Evolutionary conservation across 2,888 invertebrate species (phyloP), one percentile per base, ranked within the genome.

Genomic region (Cerceris rybyensis): DNA sequence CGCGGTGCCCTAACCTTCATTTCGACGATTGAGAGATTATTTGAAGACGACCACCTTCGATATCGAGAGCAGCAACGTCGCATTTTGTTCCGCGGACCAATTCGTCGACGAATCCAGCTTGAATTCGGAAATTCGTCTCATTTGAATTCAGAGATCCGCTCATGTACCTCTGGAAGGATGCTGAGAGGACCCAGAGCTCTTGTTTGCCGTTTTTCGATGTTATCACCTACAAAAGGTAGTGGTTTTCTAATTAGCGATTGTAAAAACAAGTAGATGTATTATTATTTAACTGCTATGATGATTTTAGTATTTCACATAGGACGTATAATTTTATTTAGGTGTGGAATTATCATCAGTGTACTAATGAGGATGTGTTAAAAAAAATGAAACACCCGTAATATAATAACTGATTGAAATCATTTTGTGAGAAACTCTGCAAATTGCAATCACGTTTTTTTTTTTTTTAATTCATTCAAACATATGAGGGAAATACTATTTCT

Each of bases 111-210:
- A 93, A 94, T 57, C 94, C 95, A 0, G 95, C 96, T 81, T 95
- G 94, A 73, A 97, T 95, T 84, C 96, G 94, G 88, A 94, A 96
- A 91, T 97, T 97, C 0, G 95, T 91, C 83, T 94, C 94, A 16
- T 93, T 92, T 0, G 94, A 86, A 59, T 92, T 83, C 52, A 92
- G 59, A 0, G 86, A 84, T 2, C 87, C 88, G 11, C 71, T 86
- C 91, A 91, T 91, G 46, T 85, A 85, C 46, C 85, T 90, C 50
- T 92, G 91, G 64, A 92, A 92, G 0, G 91, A 84, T 7, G 85
- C 72, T 0, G 91, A 88, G 8, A 91, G 73, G 0, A 90, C 74
- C 92, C 92, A 92, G 2, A 92, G 52, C 54, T 92, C 89, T 11
- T 92, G 87, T 0, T 72, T 70, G 2, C 85, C 86, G 0, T 58